Percentiles rank a stretch among this genome's conserved stretches.
Evolutionary conservation across 2,797 vertebrate genomes (phyloP).

Genomic region (Scolopax rusticola): DNA sequence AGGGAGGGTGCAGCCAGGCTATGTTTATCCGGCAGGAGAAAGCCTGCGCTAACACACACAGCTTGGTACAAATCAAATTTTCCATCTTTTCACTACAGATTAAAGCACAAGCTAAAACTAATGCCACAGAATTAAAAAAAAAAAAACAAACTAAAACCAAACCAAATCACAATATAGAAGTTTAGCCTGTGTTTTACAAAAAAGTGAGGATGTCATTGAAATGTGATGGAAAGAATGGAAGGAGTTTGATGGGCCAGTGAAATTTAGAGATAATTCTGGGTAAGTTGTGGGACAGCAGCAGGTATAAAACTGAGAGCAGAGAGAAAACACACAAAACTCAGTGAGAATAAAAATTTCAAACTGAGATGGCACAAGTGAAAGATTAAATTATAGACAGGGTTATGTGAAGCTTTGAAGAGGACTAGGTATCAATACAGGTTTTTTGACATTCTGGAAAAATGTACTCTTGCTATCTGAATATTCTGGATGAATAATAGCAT

Average conservation of each 20-base stretch:
- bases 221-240: neutral
- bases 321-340: neutral
- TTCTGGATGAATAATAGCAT: neutral
- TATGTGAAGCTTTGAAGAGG: neutral
- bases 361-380: neutral
- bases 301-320: neutral
- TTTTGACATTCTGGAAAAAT: neutral
- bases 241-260: neutral
- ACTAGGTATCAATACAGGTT: neutral
- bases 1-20: neutral
- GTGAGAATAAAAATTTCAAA: neutral
- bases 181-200: neutral
- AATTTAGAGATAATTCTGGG: neutral
- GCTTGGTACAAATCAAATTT: neutral
- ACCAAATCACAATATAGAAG: neutral
- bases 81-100: neutral
- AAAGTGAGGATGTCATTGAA: neutral
- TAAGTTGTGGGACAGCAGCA: neutral
- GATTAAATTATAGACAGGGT: neutral
- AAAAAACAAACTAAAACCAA: no score
- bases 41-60: neutral
- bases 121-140: neutral
- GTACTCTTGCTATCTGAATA: neutral
- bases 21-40: neutral
- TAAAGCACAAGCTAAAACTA: neutral